Percentiles rank a stretch among this genome's conserved stretches.
Conservation (phyloP, 1,140 invertebrate genomes). For the Leptopilina boulardi region DNA sequence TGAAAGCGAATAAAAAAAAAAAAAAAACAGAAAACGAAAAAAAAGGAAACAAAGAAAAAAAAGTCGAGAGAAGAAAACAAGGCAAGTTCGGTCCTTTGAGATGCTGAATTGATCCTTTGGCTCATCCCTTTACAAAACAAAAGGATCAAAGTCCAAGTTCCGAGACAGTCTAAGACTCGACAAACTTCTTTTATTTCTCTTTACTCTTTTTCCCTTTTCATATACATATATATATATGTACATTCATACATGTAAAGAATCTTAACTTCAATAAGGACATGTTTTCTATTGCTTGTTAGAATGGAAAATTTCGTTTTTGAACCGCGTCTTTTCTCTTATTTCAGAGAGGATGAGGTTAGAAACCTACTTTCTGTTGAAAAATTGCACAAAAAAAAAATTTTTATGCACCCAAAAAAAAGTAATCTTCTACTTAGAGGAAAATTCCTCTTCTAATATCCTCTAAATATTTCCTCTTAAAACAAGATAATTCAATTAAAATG, state of each 20-base stretch:
- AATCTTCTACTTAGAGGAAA: too few relatives aligned
- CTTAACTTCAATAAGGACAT: slow-evolving; percentile 15
- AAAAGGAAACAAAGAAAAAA: slow-evolving; percentile 22
- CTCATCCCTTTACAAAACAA: slow-evolving; percentile 64
- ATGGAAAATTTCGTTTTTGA: not conserved
- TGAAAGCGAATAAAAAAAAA: slow-evolving; percentile 36
- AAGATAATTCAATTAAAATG: too few relatives aligned
- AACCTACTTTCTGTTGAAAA: too few relatives aligned
- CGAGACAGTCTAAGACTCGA: slow-evolving; percentile 44
- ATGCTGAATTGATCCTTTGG: slow-evolving; percentile 62
- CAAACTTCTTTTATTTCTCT: slow-evolving; percentile 25
- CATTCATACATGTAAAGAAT: slow-evolving; percentile 26
- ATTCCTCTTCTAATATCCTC: too few relatives aligned
- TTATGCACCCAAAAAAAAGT: too few relatives aligned
- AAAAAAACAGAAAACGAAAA: slow-evolving; percentile 27
- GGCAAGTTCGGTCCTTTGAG: slow-evolving; percentile 57
- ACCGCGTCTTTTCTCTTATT: too few relatives aligned
- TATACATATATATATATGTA: too few relatives aligned
- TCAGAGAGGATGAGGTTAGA: too few relatives aligned
- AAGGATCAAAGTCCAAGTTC: slow-evolving; percentile 59
- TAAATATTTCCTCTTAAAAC: too few relatives aligned
- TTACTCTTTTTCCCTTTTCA: not conserved
- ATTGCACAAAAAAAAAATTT: too few relatives aligned
- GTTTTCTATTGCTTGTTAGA: slow-evolving; percentile 5
- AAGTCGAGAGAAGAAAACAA: slow-evolving; percentile 41